Percentiles rank a stretch among this genome's conserved stretches.
phyloP scores from a whole-genome alignment of 2,797 vertebrate genomes.

The Malacoctenus gilli region DNA sequence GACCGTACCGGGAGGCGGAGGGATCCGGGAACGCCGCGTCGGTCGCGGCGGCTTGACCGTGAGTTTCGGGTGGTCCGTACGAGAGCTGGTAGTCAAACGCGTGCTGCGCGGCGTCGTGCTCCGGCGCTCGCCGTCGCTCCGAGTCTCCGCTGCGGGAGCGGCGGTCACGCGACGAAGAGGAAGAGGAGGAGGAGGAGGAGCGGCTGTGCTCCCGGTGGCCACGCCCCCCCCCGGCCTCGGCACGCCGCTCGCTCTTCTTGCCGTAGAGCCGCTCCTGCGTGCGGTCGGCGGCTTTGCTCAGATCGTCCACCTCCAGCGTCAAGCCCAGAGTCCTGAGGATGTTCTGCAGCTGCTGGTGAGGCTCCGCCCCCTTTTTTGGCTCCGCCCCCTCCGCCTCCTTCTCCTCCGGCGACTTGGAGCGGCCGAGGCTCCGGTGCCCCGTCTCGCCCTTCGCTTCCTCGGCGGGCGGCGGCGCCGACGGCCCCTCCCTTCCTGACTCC shows the following conservation, averaged over 20 bases:
- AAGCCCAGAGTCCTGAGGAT: slow-evolving; percentile 68
- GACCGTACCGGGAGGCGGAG: slow-evolving; percentile 1
- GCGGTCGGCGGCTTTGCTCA: slow-evolving; percentile 54
- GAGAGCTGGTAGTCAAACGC: too few species aligned
- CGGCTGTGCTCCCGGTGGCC: background rate
- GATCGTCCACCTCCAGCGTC: slow-evolving; percentile 61
- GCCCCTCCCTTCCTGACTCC: background rate
- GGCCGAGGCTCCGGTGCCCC: too few species aligned
- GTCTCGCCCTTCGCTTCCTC: too few species aligned
- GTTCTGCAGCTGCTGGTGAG: slow-evolving; percentile 55
- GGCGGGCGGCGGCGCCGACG: too few species aligned
- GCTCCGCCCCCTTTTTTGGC: slow-evolving; percentile 25
- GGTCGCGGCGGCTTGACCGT: background rate
- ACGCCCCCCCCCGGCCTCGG: background rate
- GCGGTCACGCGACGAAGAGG: background rate
- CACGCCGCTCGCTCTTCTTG: slow-evolving; percentile 20
- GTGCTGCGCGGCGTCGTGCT: too few species aligned
- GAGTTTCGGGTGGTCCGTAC: too few species aligned
- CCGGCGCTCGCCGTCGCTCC: background rate
- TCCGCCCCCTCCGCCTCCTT: slow-evolving; percentile 24
- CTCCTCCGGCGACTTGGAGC: slow-evolving; percentile 33
- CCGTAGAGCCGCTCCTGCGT: slow-evolving; percentile 72
- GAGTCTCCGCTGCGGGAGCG: slow-evolving; percentile 19
- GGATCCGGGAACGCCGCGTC: slow-evolving; percentile 6
- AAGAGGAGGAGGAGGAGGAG: slow-evolving; percentile 22